Conservation (phyloP, 2,797 vertebrate species). For the Apogon hyalosoma region DNA sequence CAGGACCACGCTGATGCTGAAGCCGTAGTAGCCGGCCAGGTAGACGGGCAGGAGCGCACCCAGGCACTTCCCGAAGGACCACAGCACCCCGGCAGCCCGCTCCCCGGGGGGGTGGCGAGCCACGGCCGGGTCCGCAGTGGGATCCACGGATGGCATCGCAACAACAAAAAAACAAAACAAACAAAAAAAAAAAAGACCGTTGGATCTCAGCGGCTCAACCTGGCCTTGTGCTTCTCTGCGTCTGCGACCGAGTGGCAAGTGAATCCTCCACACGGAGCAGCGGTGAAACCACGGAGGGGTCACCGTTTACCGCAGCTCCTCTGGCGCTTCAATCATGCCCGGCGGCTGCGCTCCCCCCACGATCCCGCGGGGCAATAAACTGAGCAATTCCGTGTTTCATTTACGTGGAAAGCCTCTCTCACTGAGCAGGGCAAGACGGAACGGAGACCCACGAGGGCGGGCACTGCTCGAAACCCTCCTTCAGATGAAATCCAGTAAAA, state of each 20-base stretch:
- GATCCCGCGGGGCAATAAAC: constrained; percentile 45
- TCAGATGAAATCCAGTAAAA: constrained; percentile 54
- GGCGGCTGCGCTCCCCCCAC: neutral
- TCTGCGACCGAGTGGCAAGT: constrained; percentile 21
- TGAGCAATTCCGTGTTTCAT: constrained; percentile 43
- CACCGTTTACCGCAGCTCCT: constrained; percentile 1
- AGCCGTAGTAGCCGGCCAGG: constrained; percentile 86
- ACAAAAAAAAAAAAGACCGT: neutral
- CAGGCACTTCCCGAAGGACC: constrained; percentile 85
- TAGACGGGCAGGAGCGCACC: constrained; percentile 84
- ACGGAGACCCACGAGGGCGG: constrained; percentile 70
- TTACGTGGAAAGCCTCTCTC: constrained; percentile 12
- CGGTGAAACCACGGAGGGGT: constrained; percentile 34
- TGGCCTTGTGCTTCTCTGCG: constrained; percentile 22
- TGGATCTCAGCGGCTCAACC: constrained; percentile 30
- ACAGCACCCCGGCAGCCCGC: constrained; percentile 78
- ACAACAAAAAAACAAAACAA: neutral
- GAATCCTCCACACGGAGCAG: neutral
- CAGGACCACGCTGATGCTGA: constrained; percentile 82
- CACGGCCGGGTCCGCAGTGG: constrained; percentile 63
- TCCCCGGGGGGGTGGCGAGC: constrained; percentile 59
- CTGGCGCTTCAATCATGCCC: constrained; percentile 27
- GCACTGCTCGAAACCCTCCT: constrained; percentile 67
- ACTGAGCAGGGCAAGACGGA: constrained; percentile 17
- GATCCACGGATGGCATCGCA: constrained; percentile 75